These are phyloP conservation scores for Esox masquinongy DNA, from an alignment of 2,797 vertebrate species.

Conservation along the genomic window DNA sequence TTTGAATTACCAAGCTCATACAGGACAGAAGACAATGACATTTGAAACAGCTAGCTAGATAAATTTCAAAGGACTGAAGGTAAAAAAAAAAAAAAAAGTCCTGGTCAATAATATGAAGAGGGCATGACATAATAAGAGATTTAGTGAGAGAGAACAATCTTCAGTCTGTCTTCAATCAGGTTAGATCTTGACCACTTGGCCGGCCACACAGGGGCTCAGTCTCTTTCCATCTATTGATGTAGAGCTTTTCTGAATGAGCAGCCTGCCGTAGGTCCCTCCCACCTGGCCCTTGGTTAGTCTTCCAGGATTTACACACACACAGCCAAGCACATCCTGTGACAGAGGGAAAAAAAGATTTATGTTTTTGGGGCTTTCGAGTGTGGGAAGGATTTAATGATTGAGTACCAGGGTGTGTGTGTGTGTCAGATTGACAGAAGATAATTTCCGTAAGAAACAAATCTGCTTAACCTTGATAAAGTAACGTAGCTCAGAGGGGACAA, in stretches of 20 bases:
- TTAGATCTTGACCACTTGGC: constrained; percentile 86
- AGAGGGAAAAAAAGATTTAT: background rate
- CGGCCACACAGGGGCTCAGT: constrained; percentile 77
- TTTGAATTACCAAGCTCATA: background rate
- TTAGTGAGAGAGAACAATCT: background rate
- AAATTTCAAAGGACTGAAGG: background rate
- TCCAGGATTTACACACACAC: constrained; percentile 90
- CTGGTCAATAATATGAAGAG: background rate
- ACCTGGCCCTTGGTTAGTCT: constrained; percentile 92
- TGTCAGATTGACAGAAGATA: background rate
- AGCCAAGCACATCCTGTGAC: constrained; percentile 84
- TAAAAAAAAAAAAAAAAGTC: background rate
- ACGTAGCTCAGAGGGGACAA: constrained; percentile 89
- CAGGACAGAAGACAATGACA: background rate
- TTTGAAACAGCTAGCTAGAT: background rate
- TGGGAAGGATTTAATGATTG: background rate
- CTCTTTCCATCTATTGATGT: constrained; percentile 36
- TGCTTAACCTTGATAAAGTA: constrained; percentile 88
- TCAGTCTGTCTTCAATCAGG: background rate
- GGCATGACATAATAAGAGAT: background rate
- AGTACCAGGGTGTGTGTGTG: background rate
- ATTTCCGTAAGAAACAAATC: background rate
- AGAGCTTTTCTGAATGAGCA: constrained; percentile 71
- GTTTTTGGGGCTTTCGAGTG: background rate
- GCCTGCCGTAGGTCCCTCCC: constrained; percentile 86